A percentile compares a stretch with the other conserved stretches of the same genome.
These are phyloP conservation scores for Petrocephalus schoutedeni DNA, from an alignment of 2,797 vertebrate species.

Conservation along the genomic window DNA sequence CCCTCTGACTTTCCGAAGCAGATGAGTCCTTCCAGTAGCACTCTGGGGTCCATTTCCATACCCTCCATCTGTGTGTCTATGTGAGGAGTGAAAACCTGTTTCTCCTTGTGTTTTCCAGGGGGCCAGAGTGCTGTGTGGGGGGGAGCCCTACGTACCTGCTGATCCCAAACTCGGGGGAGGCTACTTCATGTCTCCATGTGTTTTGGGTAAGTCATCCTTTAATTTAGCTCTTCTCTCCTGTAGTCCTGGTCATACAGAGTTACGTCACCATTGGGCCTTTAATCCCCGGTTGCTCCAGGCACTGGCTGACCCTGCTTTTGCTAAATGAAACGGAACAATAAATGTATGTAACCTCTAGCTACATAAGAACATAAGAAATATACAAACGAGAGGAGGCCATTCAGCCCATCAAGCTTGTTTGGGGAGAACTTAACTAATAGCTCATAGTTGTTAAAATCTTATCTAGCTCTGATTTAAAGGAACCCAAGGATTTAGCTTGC, in stretches of 20 bases:
- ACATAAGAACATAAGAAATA: no score
- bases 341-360: no score
- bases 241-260: background rate
- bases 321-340: no score
- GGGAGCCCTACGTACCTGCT: conserved; percentile 67
- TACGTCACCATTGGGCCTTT: background rate
- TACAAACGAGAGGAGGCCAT: no score
- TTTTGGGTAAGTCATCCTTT: conserved; percentile 66
- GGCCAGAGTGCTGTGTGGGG: conserved; percentile 82
- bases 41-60: background rate
- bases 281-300: background rate
- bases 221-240: background rate
- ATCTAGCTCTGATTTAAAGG: no score
- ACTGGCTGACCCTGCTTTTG: no score
- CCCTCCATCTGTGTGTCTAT: background rate
- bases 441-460: no score
- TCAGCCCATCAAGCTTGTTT: no score
- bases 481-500: no score
- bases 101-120: conserved; percentile 62
- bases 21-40: background rate
- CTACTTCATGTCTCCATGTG: conserved; percentile 84
- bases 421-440: no score
- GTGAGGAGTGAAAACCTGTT: background rate
- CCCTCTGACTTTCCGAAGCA: background rate
- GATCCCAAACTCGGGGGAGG: conserved; percentile 83